phyloP scores from a whole-genome alignment of 2,888 invertebrate genomes.

The Amphipoea lucens region DNA sequence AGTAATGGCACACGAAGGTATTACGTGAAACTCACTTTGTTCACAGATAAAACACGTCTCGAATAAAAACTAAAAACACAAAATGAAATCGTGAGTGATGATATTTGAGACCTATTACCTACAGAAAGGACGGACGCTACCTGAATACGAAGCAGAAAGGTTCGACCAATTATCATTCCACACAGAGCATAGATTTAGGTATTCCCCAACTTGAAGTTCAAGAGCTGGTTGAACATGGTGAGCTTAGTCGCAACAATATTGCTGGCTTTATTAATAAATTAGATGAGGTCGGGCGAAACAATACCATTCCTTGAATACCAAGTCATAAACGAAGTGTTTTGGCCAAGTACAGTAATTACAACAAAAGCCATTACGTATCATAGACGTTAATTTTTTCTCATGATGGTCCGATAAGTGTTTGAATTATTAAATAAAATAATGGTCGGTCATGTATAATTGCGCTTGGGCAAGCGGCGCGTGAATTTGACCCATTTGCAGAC shows the following conservation, averaged over 20 bases:
- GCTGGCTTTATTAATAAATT: constrained; percentile 17
- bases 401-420: constrained; percentile 78
- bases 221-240: constrained; percentile 32
- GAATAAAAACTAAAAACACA: constrained; percentile 41
- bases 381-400: constrained; percentile 62
- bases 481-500: constrained; percentile 82
- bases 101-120: constrained; percentile 56
- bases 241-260: background rate
- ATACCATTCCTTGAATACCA: constrained; percentile 45
- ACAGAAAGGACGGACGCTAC: constrained; percentile 39
- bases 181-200: constrained; percentile 40
- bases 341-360: constrained; percentile 55
- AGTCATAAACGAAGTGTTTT: constrained; percentile 51
- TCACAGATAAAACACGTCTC: constrained; percentile 33
- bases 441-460: constrained; percentile 83
- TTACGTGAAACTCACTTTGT: constrained; percentile 50
- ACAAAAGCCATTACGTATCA: constrained; percentile 51
- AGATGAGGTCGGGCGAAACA: constrained; percentile 27
- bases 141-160: constrained; percentile 50
- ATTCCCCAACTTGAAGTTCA: constrained; percentile 60
- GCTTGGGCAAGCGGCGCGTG: constrained; percentile 81
- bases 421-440: constrained; percentile 85
- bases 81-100: constrained; percentile 56
- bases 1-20: constrained; percentile 40
- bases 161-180: constrained; percentile 51